Base-by-base conservation (phyloP, 2,797 vertebrate genomes). In the Varecia variegata region DNA sequence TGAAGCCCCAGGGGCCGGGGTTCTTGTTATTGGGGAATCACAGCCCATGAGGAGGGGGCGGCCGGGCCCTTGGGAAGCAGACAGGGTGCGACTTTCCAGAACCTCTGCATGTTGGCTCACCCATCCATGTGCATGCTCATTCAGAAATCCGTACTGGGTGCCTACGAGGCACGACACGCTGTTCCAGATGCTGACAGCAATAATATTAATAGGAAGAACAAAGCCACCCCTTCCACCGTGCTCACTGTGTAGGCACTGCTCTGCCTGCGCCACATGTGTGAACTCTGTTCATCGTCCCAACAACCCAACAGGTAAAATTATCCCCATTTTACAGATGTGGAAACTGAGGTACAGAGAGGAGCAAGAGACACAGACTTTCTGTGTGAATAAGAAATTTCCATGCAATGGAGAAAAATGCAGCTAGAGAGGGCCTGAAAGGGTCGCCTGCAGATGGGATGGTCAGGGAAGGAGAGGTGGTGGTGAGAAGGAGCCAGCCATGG, bases 21-120 rank as follows among this genome's bases (percentile, higher is more conserved):
- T 68, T 74, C 73, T 95, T 1, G 0, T 79, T 71, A 80, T 71
- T 82, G 95, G 86, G 62, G 94, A 88, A 97, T 96, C 79, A 90
- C 25, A 80, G 71, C 54, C 88, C 93, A 20, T 0, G 1, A n/a
- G 50, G 43, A 74, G n/a, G 47, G 81, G 27, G 43, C 40, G 89
- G 65, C 84, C 25, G 38, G 35, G 27, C 82, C 25, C 56, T 60
- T 40, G 45, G 54, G 71, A 54, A 68, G 50, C 83, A 76, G 92
- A 38, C 2, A 3, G 70, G 79, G 47, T 35, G 90, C 23, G 45
- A 10, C 65, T 65, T 71, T 67, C 47, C 71, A 67, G 91, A 18
- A 12, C 47, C 56, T 77, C 18, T 12, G 47, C 2, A 0, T 76
- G 47, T n/a, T 45, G 43, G 9, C 77, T 82, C 32, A 43, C 4